Base-by-base conservation (phyloP, 2,113 vertebrate genomes). In the Rhinolophus ferrumequinum region DNA sequence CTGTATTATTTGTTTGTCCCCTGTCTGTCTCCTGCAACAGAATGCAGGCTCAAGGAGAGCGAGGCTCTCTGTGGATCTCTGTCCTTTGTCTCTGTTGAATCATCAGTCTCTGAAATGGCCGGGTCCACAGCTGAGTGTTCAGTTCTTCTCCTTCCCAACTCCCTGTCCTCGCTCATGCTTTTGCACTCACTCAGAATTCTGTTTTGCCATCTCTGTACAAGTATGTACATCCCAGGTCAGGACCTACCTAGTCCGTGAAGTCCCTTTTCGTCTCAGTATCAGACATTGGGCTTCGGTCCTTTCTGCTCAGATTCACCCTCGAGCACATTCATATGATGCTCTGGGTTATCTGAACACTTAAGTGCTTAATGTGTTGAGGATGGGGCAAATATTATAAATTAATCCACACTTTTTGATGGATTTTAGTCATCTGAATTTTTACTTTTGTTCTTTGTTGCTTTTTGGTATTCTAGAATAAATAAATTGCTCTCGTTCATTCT, bases 401-500 rank as follows among this genome's bases (percentile, higher is more conserved):
- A 95, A 91, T 70, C 58, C 35, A 90, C 72, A 52, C 10, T 92
- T 88, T 64, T 44, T 90, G 47, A 76, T 50, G 56, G 16, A 86
- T 14, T 82, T 95, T 88, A 80, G 41, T 81, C 33, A 95, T 94
- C 41, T 44, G 47, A 87, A 67, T 87, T 50, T 56, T 62, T 85
- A 69, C 52, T 28, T 80, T 88, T 75, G 82, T 64, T 77, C 28
- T 62, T 92, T 44, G 35, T 52, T 91, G 15, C 9, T 82, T 76
- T 95, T 90, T 67, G 60, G 19, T 75, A 88, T 52, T 52, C 41
- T 72, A 70, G 19, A 56, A 38, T 77, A 83, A 95, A 85, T 60
- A 47, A 88, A 92, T 70, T 77, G 18, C 12, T 97, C 21, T 95
- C 58, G 95, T 96, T 97, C 35, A 60, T 97, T 97, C 80, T 88